Evolutionary conservation across 2,113 vertebrate species (phyloP).

Genomic region (Orientallactaga bullata): DNA sequence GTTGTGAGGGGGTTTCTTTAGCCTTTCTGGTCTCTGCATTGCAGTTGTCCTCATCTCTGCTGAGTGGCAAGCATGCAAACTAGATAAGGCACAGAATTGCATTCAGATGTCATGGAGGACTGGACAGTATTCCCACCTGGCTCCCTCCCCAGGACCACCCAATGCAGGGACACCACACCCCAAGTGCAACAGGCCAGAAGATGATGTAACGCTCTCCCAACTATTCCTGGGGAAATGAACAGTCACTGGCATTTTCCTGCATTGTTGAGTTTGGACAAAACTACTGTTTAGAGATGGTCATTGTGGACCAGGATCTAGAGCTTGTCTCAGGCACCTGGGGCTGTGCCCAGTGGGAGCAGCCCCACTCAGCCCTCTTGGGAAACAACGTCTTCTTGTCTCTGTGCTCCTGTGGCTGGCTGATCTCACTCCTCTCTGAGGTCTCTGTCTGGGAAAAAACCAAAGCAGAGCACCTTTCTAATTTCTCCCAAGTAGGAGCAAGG

Average conservation of each 20-base stretch:
- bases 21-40: background rate
- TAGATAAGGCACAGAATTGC: too few relatives aligned
- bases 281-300: background rate
- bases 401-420: too few relatives aligned
- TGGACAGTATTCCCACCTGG: background rate
- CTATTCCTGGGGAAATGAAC: background rate
- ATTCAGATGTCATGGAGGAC: too few relatives aligned
- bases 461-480: background rate
- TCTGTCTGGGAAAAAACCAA: background rate
- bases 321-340: background rate
- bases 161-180: background rate
- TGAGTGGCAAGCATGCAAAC: background rate
- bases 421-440: background rate
- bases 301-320: background rate
- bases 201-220: too few relatives aligned
- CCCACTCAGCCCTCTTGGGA: background rate
- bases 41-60: background rate
- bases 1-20: too few relatives aligned
- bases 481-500: background rate
- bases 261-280: background rate
- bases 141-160: background rate
- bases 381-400: slow-evolving; percentile 30
- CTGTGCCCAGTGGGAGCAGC: too few relatives aligned
- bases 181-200: background rate
- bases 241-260: background rate